Base-by-base conservation (phyloP, 2,113 vertebrate genomes). In the Butorides virescens region DNA sequence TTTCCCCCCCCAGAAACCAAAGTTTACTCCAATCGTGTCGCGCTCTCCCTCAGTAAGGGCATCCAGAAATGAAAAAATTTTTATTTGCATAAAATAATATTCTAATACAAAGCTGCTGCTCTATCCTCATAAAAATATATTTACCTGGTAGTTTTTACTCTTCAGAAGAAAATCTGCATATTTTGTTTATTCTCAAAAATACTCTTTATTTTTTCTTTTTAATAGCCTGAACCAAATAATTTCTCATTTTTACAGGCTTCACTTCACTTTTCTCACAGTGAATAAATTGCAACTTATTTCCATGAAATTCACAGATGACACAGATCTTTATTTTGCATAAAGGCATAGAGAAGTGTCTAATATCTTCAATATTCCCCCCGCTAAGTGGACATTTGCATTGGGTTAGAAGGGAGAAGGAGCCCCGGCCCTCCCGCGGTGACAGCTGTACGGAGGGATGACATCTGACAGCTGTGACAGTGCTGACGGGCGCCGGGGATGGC, bases 361-460 rank as follows among this genome's bases (percentile, higher is more conserved):
- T 99, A 99, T 99, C 98, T 98, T 98, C 98, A 97, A 99, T 99
- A 99, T 99, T 99, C 99, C 98, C 98, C 99, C 99, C 98, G 98
- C 99, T 99, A 99, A 99, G 99, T 99, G 99, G 99, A 99, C 99
- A 99, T 99, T 99, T 99, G 99, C 99, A 99, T 99, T 72, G 98
- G 99, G 98, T 97, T 98, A 97, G 98, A 98, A 97, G 94, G 96
- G 97, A 98, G 98, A 98, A 98, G 96, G 97, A 98, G 97, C 97
- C 98, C 88, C 98, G 97, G 98, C 98, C 98, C 99, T 99, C 99
- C 99, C 90, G 98, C 99, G 98, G 99, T 99, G 99, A 99, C 99
- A 99, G 99, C 98, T 98, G 99, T 98, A 98, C 98, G 98, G 98
- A 98, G 98, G 98, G 99, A 99, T 99, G 99, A 99, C 99, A 99